These are phyloP conservation scores for Lordiphosa collinella DNA, from an alignment of 1,140 invertebrate species.

Conservation along the genomic window DNA sequence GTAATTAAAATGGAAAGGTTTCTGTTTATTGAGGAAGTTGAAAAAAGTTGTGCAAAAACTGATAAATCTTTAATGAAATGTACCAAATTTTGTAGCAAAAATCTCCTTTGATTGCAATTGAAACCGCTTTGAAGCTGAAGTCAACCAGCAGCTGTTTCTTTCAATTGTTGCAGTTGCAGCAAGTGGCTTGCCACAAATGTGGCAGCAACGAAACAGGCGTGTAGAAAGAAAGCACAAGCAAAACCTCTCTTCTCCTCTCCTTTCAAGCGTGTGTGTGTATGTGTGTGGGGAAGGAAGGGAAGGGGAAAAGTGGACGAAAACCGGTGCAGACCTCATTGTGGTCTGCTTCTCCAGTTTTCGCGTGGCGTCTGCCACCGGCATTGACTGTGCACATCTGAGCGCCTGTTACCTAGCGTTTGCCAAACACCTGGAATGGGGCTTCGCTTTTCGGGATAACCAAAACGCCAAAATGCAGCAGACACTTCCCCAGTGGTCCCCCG, in stretches of 20 bases:
- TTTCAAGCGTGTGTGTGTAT: conserved; percentile 1
- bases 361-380: conserved; percentile 20
- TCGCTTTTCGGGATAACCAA: conserved; percentile 57
- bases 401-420: conserved; percentile 57
- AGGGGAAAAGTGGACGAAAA: conserved; percentile 34
- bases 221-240: conserved; percentile 70
- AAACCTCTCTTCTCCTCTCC: conserved; percentile 6
- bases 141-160: conserved; percentile 30
- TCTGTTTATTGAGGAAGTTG: neutral
- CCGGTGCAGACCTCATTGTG: conserved; percentile 43
- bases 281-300: neutral
- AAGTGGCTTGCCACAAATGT: conserved; percentile 24
- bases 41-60: no score
- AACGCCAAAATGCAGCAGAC: neutral
- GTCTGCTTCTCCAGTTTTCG: conserved; percentile 27
- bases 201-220: conserved; percentile 67
- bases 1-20: neutral
- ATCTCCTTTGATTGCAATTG: no score
- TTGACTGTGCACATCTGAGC: conserved; percentile 30
- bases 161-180: conserved; percentile 38
- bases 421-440: conserved; percentile 75
- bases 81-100: no score
- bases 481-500: neutral
- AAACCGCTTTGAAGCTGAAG: no score
- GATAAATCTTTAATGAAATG: no score